Percentiles rank a stretch among this genome's conserved stretches.
Evolutionary conservation across 2,797 vertebrate species (phyloP).

Genomic region (Ceyx erithaca): DNA sequence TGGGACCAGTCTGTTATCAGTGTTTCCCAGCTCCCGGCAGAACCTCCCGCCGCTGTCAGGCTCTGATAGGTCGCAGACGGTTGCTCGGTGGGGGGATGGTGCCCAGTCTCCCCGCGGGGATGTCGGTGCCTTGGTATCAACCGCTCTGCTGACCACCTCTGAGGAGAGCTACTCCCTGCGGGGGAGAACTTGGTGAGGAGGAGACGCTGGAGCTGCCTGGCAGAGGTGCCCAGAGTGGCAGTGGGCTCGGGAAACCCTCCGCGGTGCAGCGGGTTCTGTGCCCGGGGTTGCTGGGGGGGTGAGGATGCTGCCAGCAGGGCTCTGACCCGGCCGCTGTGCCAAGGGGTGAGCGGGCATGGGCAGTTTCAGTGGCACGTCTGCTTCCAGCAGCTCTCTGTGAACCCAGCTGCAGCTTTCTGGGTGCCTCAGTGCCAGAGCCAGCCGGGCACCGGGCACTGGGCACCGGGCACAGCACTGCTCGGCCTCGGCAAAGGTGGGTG

Average conservation of each 20-base stretch:
- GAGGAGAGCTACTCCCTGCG: too few relatives aligned
- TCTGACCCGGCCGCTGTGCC: fast-evolving
- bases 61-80: not conserved
- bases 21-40: not conserved
- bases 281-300: not conserved
- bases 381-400: not conserved
- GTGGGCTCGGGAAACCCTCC: fast-evolving
- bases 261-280: not conserved
- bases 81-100: too few relatives aligned
- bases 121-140: not conserved
- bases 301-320: not conserved
- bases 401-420: not conserved
- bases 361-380: fast-evolving
- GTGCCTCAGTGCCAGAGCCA: fast-evolving
- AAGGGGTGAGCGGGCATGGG: not conserved
- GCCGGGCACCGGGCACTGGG: not conserved
- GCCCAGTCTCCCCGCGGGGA: fast-evolving
- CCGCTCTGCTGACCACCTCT: too few relatives aligned
- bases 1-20: not conserved
- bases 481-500: not conserved
- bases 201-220: too few relatives aligned
- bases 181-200: not conserved
- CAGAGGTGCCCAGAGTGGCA: not conserved
- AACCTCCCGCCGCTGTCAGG: not conserved
- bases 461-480: not conserved